Evolutionary conservation across 2,797 vertebrate genomes (phyloP), one percentile per base, ranked within the genome.

Genomic region (Typhlichthys subterraneus): DNA sequence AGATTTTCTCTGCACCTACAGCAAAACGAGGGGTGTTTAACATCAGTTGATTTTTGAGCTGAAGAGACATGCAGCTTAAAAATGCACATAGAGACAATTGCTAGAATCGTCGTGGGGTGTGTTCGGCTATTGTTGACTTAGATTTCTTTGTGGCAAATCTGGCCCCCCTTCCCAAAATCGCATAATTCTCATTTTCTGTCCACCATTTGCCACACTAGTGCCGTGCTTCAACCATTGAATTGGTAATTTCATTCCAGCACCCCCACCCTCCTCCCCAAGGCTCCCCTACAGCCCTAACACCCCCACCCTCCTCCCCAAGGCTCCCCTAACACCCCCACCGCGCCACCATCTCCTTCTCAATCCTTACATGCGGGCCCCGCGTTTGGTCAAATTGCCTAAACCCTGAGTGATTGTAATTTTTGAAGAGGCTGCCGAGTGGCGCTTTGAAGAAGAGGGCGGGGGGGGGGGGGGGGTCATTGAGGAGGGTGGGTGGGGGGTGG

Each of bases 351-450:
- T 76, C 69, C 17, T 87, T 87, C 82, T 88, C 82, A 78, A 87
- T 84, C 79, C 85, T 80, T 81, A 87, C 89, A 93, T 85, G 85
- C 90, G 84, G 91, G 84, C 77, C 76, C 78, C 65, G 79, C 83
- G 82, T 89, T 89, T 85, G 89, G 84, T 90, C 84, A 89, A 90
- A 91, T 90, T 91, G 87, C 87, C 87, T 87, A 90, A 89, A 90
- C 85, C 86, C 87, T 79, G 83, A 87, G 83, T 80, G 79, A 89
- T 88, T 92, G 81, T 92, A 89, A 92, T 91, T 90, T 92, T 83
- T 89, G 85, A 89, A 89, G 87, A 90, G 88, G 73, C 85, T 82
- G 77, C 88, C 72, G 80, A 92, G 89, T 86, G 88, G 81, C 69
- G 84, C 85, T 91, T 86, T 89, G 85, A 89, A 89, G 81, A 72